These are phyloP conservation scores for Eupithecia abbreviata DNA, from an alignment of 2,888 invertebrate genomes.

Conservation along the genomic window DNA sequence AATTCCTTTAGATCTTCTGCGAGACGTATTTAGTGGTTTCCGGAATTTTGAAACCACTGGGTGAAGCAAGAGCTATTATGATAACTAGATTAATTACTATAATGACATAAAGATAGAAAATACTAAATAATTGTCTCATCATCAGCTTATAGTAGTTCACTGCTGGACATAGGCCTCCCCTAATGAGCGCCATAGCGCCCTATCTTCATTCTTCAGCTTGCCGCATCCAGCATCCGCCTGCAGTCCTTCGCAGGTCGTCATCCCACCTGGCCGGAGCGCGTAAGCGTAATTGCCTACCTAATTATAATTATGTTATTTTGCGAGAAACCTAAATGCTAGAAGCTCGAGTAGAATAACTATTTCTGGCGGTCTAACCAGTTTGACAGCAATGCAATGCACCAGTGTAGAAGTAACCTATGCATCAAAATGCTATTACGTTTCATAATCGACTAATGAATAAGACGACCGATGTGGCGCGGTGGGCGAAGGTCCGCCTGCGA, in stretches of 20 bases:
- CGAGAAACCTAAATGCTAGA: background rate
- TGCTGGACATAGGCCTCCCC: too few relatives aligned
- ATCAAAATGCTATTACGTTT: conserved; percentile 52
- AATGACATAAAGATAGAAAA: background rate
- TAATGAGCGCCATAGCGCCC: too few relatives aligned
- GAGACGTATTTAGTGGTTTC: background rate
- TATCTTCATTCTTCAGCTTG: too few relatives aligned
- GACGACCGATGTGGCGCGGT: too few relatives aligned
- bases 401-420: conserved; percentile 32
- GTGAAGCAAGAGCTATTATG: background rate
- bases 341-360: background rate
- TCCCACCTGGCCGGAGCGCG: too few relatives aligned
- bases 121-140: background rate
- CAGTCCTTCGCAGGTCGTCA: too few relatives aligned
- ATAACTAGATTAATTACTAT: background rate
- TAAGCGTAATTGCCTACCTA: background rate
- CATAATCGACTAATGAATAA: too few relatives aligned
- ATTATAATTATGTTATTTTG: background rate
- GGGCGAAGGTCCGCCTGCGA: too few relatives aligned
- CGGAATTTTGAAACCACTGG: background rate
- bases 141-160: too few relatives aligned
- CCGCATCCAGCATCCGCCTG: too few relatives aligned
- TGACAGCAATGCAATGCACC: conserved; percentile 26
- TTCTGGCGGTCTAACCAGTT: conserved; percentile 12
- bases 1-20: background rate